Conservation (phyloP, 1,140 invertebrate species). For the Hyles vespertilio region DNA sequence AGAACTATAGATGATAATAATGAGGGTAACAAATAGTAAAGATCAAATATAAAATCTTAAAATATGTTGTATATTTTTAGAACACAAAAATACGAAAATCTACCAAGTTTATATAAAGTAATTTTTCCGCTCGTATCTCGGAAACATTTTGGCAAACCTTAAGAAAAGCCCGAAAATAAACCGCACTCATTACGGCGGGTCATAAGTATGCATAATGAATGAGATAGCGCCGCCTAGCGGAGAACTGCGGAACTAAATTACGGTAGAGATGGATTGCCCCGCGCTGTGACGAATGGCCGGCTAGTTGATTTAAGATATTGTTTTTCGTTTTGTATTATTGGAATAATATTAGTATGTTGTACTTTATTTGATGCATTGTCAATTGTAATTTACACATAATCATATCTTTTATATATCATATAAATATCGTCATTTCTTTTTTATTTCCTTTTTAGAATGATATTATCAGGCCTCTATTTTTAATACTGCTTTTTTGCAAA, state of each 20-base stretch:
- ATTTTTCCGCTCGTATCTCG: conserved; percentile 41
- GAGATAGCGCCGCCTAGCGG: conserved; percentile 62
- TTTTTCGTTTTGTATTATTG: conserved; percentile 3
- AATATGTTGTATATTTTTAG: too few relatives aligned
- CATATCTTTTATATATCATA: too few relatives aligned
- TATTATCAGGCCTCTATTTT: too few relatives aligned
- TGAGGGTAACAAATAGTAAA: too few relatives aligned
- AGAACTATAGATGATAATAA: too few relatives aligned
- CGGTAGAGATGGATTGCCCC: conserved; percentile 53
- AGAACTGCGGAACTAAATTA: conserved; percentile 49
- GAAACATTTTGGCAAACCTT: conserved; percentile 47
- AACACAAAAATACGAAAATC: neutral
- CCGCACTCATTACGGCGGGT: conserved; percentile 71
- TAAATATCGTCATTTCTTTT: too few relatives aligned
- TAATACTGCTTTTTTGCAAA: too few relatives aligned
- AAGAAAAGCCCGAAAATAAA: conserved; percentile 45
- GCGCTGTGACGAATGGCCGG: conserved; percentile 38
- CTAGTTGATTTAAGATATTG: conserved; percentile 4
- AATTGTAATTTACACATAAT: too few relatives aligned
- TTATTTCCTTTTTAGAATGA: too few relatives aligned
- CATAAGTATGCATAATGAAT: conserved; percentile 80
- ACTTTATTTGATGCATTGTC: too few relatives aligned
- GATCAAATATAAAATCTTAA: too few relatives aligned
- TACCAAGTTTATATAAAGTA: conserved; percentile 29
- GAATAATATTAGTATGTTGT: neutral